These are phyloP conservation scores for Otolemur garnettii DNA, from an alignment of 2,113 vertebrate species.

Conservation along the genomic window DNA sequence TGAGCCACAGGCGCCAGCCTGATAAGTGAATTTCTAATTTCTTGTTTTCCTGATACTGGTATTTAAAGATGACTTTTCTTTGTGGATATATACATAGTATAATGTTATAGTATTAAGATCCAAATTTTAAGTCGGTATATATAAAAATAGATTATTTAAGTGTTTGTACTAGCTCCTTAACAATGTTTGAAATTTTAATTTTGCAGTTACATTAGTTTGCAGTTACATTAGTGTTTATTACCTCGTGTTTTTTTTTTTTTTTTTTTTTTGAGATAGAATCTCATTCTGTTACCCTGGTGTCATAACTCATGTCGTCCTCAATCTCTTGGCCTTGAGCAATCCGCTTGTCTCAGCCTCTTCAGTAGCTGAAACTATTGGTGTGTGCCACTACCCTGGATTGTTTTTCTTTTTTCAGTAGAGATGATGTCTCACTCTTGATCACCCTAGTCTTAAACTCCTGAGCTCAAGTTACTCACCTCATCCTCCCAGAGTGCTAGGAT, in stretches of 20 bases:
- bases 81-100: background rate
- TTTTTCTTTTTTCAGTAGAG: no score
- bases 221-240: background rate
- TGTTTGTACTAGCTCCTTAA: background rate
- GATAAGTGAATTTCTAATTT: background rate
- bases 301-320: no score
- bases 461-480: no score
- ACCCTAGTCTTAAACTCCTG: no score
- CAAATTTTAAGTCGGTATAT: slow-evolving; percentile 13
- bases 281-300: no score
- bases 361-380: no score
- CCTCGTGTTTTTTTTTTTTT: background rate
- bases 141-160: background rate
- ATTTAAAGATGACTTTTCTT: slow-evolving; percentile 7
- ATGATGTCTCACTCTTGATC: no score
- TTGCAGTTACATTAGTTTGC: background rate
- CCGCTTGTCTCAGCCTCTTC: no score
- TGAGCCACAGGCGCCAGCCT: background rate
- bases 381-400: no score
- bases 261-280: no score
- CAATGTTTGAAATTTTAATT: slow-evolving; percentile 29
- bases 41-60: background rate
- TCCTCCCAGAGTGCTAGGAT: no score
- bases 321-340: no score
- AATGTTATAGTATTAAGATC: slow-evolving; percentile 12